Percentiles rank a stretch among this genome's conserved stretches.
phyloP scores from a whole-genome alignment of 2,888 invertebrate genomes.

The Eurytoma adleriae region DNA sequence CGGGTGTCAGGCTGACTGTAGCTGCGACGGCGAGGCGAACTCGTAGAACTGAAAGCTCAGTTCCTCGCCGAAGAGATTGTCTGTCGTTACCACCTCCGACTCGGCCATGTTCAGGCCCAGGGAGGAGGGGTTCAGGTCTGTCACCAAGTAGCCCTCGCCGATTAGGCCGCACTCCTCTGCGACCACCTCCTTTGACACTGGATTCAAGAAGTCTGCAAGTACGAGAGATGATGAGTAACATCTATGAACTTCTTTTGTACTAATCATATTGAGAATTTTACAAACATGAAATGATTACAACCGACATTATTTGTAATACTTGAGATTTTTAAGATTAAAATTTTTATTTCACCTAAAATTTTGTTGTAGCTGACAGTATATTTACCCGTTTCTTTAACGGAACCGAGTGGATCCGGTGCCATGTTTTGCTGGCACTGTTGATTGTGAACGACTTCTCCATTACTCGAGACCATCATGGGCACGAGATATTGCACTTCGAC shows the following conservation, averaged over 20 bases:
- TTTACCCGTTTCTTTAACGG: conserved; percentile 71
- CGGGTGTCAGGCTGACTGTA: conserved; percentile 73
- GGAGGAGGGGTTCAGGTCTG: conserved; percentile 78
- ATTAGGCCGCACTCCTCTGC: conserved; percentile 87
- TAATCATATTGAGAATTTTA: conserved; percentile 53
- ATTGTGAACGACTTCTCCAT: conserved; percentile 55
- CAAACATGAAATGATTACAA: background rate
- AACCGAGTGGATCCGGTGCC: conserved; percentile 56
- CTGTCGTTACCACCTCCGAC: conserved; percentile 77
- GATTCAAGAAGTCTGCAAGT: conserved; percentile 78
- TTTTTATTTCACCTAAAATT: background rate
- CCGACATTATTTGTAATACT: too few relatives aligned
- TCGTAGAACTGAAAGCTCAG: conserved; percentile 78
- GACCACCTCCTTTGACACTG: conserved; percentile 87
- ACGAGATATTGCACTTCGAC: conserved; percentile 80
- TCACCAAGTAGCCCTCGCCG: conserved; percentile 78
- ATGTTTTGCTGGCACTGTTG: conserved; percentile 42
- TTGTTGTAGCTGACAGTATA: background rate
- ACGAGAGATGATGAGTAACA: background rate
- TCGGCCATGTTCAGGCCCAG: conserved; percentile 78
- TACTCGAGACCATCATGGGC: conserved; percentile 69
- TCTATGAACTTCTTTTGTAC: too few relatives aligned
- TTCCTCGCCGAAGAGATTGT: conserved; percentile 77
- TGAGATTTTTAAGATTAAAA: too few relatives aligned
- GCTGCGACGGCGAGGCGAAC: conserved; percentile 73